Conservation (phyloP, 2,113 vertebrate genomes). For the Plecturocebus donacophilus region DNA sequence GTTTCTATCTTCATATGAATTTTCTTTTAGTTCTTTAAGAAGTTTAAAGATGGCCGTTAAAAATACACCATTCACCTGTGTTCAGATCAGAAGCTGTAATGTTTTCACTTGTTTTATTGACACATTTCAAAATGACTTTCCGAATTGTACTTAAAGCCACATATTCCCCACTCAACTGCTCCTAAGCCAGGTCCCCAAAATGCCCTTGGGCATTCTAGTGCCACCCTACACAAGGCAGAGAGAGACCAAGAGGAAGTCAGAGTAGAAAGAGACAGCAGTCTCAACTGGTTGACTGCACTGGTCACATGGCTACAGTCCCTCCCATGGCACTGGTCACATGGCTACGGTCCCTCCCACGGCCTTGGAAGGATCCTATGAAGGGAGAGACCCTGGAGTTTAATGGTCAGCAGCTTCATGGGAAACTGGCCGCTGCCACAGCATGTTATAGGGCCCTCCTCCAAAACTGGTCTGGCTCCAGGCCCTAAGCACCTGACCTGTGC, state of each 20-base stretch:
- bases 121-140: background rate
- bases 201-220: background rate
- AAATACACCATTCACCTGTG: background rate
- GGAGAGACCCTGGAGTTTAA: background rate
- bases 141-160: background rate
- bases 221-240: background rate
- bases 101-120: constrained; percentile 15
- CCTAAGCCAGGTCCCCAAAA: background rate
- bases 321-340: background rate
- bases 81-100: background rate
- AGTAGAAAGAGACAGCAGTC: background rate
- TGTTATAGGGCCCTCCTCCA: background rate
- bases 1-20: constrained; percentile 1
- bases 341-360: background rate
- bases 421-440: background rate
- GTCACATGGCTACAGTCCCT: background rate
- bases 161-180: background rate
- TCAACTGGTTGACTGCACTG: background rate
- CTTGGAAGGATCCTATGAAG: background rate
- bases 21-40: constrained; percentile 14
- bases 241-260: background rate
- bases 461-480: background rate
- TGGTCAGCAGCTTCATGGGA: background rate
- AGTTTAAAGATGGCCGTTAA: background rate
- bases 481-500: background rate